A percentile compares a stretch with the other conserved stretches of the same genome.
phyloP scores from a whole-genome alignment of 2,113 vertebrate species.

The Misgurnus anguillicaudatus region DNA sequence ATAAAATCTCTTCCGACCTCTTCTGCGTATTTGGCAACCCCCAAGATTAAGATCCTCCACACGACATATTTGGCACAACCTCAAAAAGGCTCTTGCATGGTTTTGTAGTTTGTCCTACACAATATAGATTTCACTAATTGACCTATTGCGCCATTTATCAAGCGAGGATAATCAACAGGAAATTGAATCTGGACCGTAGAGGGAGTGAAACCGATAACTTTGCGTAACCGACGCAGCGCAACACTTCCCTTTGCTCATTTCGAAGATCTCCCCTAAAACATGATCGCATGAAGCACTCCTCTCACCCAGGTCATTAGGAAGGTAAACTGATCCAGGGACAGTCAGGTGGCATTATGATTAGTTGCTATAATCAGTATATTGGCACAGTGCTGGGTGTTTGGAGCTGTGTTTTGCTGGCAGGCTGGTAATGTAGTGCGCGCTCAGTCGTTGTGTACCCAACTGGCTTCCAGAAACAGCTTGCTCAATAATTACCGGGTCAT shows the following conservation, averaged over 20 bases:
- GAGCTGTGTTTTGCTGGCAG: constrained; percentile 46
- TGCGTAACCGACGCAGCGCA: neutral
- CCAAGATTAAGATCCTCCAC: no score
- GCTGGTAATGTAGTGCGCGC: constrained; percentile 41
- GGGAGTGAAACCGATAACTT: neutral
- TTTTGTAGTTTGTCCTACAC: constrained; percentile 16
- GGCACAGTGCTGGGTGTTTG: constrained; percentile 39
- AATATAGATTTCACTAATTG: constrained; percentile 46
- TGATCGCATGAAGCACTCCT: neutral
- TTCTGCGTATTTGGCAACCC: no score
- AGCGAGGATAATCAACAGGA: constrained; percentile 43
- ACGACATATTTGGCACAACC: no score
- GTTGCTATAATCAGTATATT: constrained; percentile 49
- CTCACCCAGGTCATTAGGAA: neutral
- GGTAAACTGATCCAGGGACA: constrained; percentile 22
- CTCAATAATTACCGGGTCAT: constrained; percentile 58
- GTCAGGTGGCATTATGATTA: constrained; percentile 32
- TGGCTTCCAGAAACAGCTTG: constrained; percentile 51
- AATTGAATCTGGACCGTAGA: constrained; percentile 48
- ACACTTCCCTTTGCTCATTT: neutral
- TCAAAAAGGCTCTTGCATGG: neutral
- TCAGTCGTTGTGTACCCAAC: constrained; percentile 37
- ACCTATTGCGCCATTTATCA: constrained; percentile 48
- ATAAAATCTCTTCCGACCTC: no score
- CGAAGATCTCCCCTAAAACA: neutral